phyloP scores from a whole-genome alignment of 2,797 vertebrate genomes.

The Calcarius lapponicus region DNA sequence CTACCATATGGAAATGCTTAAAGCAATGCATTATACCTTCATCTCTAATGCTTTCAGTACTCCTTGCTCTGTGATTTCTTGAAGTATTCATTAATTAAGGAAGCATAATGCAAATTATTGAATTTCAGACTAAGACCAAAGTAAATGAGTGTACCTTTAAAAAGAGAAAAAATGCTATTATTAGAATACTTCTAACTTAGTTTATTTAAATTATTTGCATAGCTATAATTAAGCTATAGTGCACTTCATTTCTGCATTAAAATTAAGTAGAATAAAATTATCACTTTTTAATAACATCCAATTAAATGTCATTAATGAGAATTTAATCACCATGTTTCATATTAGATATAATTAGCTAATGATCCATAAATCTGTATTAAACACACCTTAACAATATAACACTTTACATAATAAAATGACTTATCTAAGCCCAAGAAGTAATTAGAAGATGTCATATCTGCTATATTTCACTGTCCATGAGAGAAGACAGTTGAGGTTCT shows the following conservation, averaged over 20 bases:
- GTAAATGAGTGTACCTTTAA: conserved; percentile 10
- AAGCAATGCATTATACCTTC: neutral
- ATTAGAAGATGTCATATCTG: conserved; percentile 40
- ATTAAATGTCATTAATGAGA: conserved; percentile 67
- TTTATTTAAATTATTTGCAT: conserved; percentile 50
- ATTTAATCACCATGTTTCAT: conserved; percentile 56
- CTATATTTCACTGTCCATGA: conserved; percentile 30
- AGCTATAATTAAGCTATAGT: conserved; percentile 52
- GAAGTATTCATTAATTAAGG: conserved; percentile 2
- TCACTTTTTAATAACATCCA: conserved; percentile 53
- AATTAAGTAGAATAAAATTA: conserved; percentile 60
- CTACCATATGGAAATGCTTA: neutral
- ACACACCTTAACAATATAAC: conserved; percentile 44
- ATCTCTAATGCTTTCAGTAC: neutral
- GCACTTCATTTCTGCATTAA: conserved; percentile 37
- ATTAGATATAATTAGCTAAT: conserved; percentile 72
- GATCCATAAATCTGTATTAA: conserved; percentile 62
- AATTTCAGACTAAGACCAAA: neutral
- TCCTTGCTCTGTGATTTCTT: neutral
- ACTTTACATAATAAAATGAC: conserved; percentile 33
- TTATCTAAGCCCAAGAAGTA: conserved; percentile 31
- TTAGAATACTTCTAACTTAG: neutral
- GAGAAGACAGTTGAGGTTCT: neutral
- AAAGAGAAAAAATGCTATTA: neutral
- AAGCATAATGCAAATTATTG: neutral